phyloP scores from a whole-genome alignment of 2,888 invertebrate species.

The Papilio gigon region DNA sequence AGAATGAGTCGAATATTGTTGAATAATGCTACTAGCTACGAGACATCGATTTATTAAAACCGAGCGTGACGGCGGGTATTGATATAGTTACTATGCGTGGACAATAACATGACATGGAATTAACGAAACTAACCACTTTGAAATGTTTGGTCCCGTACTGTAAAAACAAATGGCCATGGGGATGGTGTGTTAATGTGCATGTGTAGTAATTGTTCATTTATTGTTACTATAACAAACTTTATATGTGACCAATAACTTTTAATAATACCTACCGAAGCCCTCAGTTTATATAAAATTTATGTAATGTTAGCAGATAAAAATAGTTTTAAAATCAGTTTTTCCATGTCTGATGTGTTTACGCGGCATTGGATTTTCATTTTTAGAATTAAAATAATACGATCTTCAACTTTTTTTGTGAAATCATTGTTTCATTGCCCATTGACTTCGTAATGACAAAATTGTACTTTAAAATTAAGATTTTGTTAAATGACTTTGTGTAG shows the following conservation, averaged over 20 bases:
- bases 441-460: background rate
- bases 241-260: background rate
- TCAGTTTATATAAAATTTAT: conserved; percentile 1
- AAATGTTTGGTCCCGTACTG: background rate
- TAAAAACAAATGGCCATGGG: background rate
- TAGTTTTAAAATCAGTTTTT: background rate
- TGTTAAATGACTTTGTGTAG: background rate
- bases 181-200: background rate
- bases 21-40: background rate
- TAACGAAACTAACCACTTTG: background rate
- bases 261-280: background rate
- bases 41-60: background rate
- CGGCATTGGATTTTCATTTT: background rate
- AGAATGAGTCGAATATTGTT: background rate
- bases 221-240: background rate
- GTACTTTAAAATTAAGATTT: background rate
- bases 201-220: background rate
- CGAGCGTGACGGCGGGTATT: background rate
- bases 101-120: conserved; percentile 5
- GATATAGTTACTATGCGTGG: conserved; percentile 12
- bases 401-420: background rate
- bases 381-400: background rate
- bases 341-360: background rate
- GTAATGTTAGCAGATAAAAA: background rate
- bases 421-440: background rate